Percentiles rank a stretch among this genome's conserved stretches.
These are phyloP conservation scores for Malthinus flaveolus DNA, from an alignment of 2,888 invertebrate species.

Conservation along the genomic window DNA sequence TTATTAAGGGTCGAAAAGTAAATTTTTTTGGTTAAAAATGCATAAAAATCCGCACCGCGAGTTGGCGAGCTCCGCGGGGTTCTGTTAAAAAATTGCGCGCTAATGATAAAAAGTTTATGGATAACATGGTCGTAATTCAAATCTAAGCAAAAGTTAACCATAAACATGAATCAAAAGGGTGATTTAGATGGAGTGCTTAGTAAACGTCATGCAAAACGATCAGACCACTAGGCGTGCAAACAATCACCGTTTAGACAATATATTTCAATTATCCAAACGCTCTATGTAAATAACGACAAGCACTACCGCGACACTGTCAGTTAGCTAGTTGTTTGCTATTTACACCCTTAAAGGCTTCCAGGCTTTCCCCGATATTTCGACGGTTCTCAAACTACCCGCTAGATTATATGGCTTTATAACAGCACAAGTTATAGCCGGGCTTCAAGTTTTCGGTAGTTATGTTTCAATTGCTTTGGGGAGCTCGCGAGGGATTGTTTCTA, in stretches of 20 bases:
- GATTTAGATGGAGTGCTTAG: slow-evolving; percentile 36
- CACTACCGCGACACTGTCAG: slow-evolving; percentile 48
- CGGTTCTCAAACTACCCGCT: slow-evolving; percentile 42
- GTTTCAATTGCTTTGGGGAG: slow-evolving; percentile 39
- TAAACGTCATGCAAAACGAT: slow-evolving; percentile 41
- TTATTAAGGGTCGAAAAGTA: no score
- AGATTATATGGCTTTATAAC: slow-evolving; percentile 43
- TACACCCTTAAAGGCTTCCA: slow-evolving; percentile 44
- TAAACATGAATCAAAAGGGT: slow-evolving; percentile 43
- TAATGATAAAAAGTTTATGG: no score
- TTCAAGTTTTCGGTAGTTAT: slow-evolving; percentile 39
- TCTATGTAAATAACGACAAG: slow-evolving; percentile 47
- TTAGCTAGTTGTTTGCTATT: slow-evolving; percentile 54
- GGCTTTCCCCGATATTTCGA: slow-evolving; percentile 33
- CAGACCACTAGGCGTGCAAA: slow-evolving; percentile 41
- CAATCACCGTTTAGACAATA: slow-evolving; percentile 53
- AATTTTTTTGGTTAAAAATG: no score
- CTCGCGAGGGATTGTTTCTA: slow-evolving; percentile 32
- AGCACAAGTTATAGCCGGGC: slow-evolving; percentile 29
- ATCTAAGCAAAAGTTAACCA: slow-evolving; percentile 39
- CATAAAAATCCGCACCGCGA: no score
- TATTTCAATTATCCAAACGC: slow-evolving; percentile 52
- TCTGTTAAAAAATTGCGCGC: no score
- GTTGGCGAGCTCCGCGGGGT: no score
- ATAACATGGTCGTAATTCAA: slow-evolving; percentile 21